phyloP scores from a whole-genome alignment of 2,888 invertebrate genomes.

The Malthinus seriepunctatus region DNA sequence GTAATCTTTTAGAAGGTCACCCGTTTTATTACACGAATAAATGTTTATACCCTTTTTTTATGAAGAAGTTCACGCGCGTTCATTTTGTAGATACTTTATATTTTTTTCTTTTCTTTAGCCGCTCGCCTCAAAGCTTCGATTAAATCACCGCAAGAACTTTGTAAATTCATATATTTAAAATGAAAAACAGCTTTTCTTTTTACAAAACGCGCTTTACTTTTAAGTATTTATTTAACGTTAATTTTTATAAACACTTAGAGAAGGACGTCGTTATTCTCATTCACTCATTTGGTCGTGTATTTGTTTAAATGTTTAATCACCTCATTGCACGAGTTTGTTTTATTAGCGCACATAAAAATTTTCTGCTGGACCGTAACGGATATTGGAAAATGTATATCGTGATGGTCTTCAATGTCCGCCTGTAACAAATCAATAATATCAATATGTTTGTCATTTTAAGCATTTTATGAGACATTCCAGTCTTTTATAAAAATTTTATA shows the following conservation, averaged over 20 bases:
- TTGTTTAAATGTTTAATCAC: not conserved
- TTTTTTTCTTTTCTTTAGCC: slow-evolving; percentile 29
- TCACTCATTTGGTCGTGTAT: not conserved
- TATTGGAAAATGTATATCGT: slow-evolving; percentile 20
- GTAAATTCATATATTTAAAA: slow-evolving; percentile 33
- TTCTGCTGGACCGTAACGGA: too few species aligned
- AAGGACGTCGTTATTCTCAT: not conserved
- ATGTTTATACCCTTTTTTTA: slow-evolving; percentile 24
- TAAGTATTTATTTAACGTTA: too few species aligned
- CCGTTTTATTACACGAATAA: slow-evolving; percentile 28
- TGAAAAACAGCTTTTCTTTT: slow-evolving; percentile 10
- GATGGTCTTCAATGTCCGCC: slow-evolving; percentile 28
- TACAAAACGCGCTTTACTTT: slow-evolving; percentile 11
- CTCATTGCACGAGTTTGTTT: too few species aligned
- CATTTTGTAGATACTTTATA: slow-evolving; percentile 32
- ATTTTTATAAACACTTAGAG: too few species aligned
- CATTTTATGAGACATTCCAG: slow-evolving; percentile 31
- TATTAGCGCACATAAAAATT: too few species aligned
- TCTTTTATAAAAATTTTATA: slow-evolving; percentile 30
- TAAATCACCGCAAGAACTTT: slow-evolving; percentile 30
- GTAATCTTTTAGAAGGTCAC: slow-evolving; percentile 33
- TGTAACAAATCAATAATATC: slow-evolving; percentile 40
- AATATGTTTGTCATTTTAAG: slow-evolving; percentile 36
- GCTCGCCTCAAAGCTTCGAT: slow-evolving; percentile 26
- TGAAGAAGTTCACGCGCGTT: slow-evolving; percentile 27